Conservation (phyloP, 2,113 vertebrate species). For the Leucosticte australis region DNA sequence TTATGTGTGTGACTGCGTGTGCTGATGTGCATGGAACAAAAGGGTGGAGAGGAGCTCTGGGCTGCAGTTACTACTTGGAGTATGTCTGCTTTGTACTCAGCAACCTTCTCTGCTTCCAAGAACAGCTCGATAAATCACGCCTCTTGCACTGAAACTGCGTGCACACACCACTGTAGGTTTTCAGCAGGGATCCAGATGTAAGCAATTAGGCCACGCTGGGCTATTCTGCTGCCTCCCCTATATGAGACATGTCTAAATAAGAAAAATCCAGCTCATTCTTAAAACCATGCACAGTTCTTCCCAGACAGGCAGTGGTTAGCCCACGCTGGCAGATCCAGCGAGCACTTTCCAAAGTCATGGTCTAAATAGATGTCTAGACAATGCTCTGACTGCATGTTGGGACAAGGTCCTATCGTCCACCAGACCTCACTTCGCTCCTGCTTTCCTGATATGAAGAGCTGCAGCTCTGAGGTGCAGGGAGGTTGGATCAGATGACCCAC, state of each 20-base stretch:
- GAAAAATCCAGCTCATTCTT: background rate
- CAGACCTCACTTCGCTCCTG: background rate
- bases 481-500: background rate
- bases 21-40: background rate
- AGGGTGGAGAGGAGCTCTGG: background rate
- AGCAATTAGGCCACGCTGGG: conserved; percentile 22
- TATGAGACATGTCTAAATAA: background rate
- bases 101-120: conserved; percentile 11
- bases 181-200: background rate
- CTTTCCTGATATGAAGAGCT: background rate
- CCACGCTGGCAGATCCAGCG: background rate
- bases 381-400: background rate
- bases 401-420: background rate
- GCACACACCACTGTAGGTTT: background rate
- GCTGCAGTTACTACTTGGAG: background rate
- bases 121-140: conserved; percentile 48
- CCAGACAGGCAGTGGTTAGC: conserved; percentile 15
- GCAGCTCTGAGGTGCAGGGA: background rate
- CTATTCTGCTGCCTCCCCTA: conserved; percentile 2
- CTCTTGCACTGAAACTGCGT: conserved; percentile 9
- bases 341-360: background rate
- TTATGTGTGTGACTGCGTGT: background rate
- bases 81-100: background rate
- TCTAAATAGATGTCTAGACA: background rate
- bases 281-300: background rate